Conservation (phyloP, 2,113 vertebrate genomes). For the Cranoglanis bouderius region DNA sequence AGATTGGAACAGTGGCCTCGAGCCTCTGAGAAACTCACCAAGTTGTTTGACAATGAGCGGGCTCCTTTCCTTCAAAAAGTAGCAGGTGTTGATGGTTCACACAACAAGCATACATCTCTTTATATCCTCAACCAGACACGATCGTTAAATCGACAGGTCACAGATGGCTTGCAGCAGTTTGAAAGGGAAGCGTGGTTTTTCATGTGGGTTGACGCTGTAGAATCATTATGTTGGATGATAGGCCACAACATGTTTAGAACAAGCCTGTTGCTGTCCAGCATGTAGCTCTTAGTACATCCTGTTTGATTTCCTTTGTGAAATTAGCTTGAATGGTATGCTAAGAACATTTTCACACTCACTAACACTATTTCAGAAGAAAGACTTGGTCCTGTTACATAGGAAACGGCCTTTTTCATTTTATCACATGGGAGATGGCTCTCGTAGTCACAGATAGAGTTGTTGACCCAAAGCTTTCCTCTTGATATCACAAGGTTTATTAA, state of each 20-base stretch:
- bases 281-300: neutral
- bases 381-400: neutral
- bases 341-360: neutral
- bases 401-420: neutral
- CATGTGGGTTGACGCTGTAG: neutral
- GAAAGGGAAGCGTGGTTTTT: neutral
- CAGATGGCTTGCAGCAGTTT: slow-evolving; percentile 8
- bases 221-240: neutral
- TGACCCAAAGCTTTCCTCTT: slow-evolving; percentile 30
- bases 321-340: neutral
- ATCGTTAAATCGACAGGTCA: neutral
- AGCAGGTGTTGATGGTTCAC: slow-evolving; percentile 36
- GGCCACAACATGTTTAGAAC: neutral
- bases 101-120: slow-evolving; percentile 8
- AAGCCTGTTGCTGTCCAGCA: neutral
- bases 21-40: neutral
- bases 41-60: slow-evolving; percentile 15
- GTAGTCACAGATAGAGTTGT: neutral
- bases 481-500: slow-evolving; percentile 46
- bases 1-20: neutral
- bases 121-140: slow-evolving; percentile 4
- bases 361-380: neutral
- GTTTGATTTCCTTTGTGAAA: slow-evolving; percentile 4
- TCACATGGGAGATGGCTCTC: slow-evolving; percentile 5
- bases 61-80: slow-evolving; percentile 6